phyloP scores from a whole-genome alignment of 2,888 invertebrate species.

The Protonemura montana region DNA sequence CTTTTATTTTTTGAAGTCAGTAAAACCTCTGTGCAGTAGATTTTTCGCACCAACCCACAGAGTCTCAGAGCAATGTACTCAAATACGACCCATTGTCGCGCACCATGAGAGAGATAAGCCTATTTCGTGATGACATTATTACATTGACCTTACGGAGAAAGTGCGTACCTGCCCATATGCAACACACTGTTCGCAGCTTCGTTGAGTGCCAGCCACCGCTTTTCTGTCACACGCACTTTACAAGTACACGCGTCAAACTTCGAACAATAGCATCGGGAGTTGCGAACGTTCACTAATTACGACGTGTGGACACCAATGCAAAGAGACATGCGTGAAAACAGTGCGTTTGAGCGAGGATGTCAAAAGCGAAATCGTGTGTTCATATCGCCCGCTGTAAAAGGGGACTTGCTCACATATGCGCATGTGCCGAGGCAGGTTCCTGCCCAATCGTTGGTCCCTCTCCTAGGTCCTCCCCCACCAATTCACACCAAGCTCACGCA shows the following conservation, averaged over 20 bases:
- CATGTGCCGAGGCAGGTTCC: too few relatives aligned
- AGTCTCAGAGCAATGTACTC: neutral
- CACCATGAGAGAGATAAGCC: neutral
- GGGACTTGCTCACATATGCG: too few relatives aligned
- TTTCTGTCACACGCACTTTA: neutral
- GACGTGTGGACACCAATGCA: neutral
- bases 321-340: neutral
- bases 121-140: constrained; percentile 12
- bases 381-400: neutral
- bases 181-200: neutral
- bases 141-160: neutral
- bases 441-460: too few relatives aligned
- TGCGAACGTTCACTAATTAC: neutral
- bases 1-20: too few relatives aligned
- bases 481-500: too few relatives aligned
- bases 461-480: too few relatives aligned
- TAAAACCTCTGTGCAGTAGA: too few relatives aligned
- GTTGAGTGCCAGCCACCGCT: neutral
- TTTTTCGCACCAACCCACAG: neutral
- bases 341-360: too few relatives aligned
- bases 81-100: neutral
- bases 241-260: neutral
- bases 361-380: neutral
- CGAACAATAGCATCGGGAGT: neutral
- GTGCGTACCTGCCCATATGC: neutral